These are phyloP conservation scores for Parazoanthus atlanticus DNA, from an alignment of 92 coral and sea anemone genomes.

Conservation along the genomic window DNA sequence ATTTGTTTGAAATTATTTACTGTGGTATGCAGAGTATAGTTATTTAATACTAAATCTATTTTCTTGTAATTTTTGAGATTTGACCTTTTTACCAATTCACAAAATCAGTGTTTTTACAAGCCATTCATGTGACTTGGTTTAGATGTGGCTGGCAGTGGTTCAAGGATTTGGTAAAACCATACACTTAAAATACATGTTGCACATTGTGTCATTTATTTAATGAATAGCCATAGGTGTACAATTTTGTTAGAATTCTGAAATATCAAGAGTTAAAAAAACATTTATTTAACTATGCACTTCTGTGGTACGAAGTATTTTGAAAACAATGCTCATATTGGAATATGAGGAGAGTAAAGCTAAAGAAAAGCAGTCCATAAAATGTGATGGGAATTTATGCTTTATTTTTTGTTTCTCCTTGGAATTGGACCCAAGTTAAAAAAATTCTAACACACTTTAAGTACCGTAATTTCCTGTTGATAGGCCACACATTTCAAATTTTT, in stretches of 20 bases:
- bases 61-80: neutral
- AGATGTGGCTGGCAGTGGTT: constrained; percentile 5
- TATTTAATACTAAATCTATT: neutral
- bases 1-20: constrained; percentile 8
- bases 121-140: constrained; percentile 7
- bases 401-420: neutral
- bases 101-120: neutral
- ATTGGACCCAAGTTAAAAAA: neutral
- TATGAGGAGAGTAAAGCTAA: neutral
- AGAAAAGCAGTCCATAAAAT: neutral
- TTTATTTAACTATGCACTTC: neutral
- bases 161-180: neutral
- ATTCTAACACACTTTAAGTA: neutral
- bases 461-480: neutral
- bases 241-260: neutral
- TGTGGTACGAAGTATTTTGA: neutral
- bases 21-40: neutral
- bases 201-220: neutral
- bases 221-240: neutral
- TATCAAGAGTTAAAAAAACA: neutral
- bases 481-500: constrained; percentile 1
- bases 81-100: too few species aligned
- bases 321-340: neutral
- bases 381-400: constrained; percentile 16
- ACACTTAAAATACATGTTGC: neutral